Conservation (phyloP, 1,140 invertebrate species). For the Orussus abietinus region DNA sequence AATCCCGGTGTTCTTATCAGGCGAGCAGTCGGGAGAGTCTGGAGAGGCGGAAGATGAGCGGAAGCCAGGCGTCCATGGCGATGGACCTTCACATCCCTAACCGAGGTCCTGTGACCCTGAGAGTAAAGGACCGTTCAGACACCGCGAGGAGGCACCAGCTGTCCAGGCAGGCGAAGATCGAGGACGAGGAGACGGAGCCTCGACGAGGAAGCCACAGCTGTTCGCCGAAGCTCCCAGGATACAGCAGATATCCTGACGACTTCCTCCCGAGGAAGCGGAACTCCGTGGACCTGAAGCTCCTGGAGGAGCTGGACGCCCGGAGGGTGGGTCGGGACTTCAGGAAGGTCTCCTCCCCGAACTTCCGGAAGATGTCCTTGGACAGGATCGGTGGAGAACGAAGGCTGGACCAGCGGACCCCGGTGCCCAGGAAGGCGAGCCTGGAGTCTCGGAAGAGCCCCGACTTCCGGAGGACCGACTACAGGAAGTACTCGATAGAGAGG, state of each 20-base stretch:
- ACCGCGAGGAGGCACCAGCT: constrained; percentile 71
- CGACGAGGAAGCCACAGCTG: no score
- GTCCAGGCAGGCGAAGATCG: constrained; percentile 69
- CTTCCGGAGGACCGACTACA: constrained; percentile 44
- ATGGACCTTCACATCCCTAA: constrained; percentile 67
- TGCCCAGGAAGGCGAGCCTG: constrained; percentile 45
- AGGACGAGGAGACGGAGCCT: constrained; percentile 50
- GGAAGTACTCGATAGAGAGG: constrained; percentile 40
- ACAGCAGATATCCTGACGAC: constrained; percentile 44
- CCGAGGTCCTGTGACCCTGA: constrained; percentile 64
- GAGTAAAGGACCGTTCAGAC: constrained; percentile 64
- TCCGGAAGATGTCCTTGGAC: constrained; percentile 51
- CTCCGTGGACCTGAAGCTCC: constrained; percentile 43
- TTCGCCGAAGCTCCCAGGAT: no score
- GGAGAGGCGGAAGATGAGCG: constrained; percentile 55
- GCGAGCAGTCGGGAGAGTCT: constrained; percentile 47
- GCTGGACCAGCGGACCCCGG: constrained; percentile 32
- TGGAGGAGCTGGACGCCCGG: constrained; percentile 37
- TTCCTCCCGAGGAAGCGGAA: constrained; percentile 46
- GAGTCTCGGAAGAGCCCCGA: constrained; percentile 47
- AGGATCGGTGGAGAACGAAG: constrained; percentile 42
- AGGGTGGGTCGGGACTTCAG: constrained; percentile 40
- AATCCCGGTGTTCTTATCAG: no score
- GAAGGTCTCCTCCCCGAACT: constrained; percentile 40
- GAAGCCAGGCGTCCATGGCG: constrained; percentile 67